Evolutionary conservation across 2,888 invertebrate species (phyloP).

Genomic region (Hydrotaea cyrtoneurina): DNA sequence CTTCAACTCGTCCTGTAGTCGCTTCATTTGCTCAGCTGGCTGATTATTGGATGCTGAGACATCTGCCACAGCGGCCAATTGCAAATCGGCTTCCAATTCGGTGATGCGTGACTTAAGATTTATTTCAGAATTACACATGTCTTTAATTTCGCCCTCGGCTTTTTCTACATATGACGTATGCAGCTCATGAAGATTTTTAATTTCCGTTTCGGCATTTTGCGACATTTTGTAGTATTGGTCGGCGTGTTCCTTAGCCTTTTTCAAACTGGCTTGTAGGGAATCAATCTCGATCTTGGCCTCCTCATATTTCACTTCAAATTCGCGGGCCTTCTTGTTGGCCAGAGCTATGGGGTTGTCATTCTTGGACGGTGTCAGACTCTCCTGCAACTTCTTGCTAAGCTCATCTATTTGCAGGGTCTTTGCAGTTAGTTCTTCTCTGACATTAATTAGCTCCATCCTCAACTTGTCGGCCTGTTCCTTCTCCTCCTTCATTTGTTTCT

Average conservation of each 20-base stretch:
- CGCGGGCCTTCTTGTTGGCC: conserved; percentile 85
- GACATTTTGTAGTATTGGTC: conserved; percentile 93
- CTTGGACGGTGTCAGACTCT: conserved; percentile 83
- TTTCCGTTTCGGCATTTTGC: conserved; percentile 89
- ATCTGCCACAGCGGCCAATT: conserved; percentile 85
- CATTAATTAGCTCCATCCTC: conserved; percentile 72
- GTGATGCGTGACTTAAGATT: conserved; percentile 84
- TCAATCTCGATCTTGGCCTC: conserved; percentile 85
- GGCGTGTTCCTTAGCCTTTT: conserved; percentile 87
- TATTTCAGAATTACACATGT: conserved; percentile 79
- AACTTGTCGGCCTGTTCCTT: conserved; percentile 84
- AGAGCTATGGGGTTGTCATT: conserved; percentile 83
- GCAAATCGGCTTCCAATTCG: conserved; percentile 86
- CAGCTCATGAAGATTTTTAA: conserved; percentile 84
- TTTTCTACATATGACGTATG: conserved; percentile 84
- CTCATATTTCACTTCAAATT: conserved; percentile 85
- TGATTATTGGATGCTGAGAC: conserved; percentile 79
- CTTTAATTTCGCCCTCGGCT: conserved; percentile 83
- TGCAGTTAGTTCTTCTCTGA: conserved; percentile 84
- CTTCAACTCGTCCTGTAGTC: conserved; percentile 85
- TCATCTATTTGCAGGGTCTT: conserved; percentile 87
- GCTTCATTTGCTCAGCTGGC: conserved; percentile 82
- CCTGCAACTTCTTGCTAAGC: conserved; percentile 86
- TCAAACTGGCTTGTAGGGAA: conserved; percentile 87
- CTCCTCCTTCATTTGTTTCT: conserved; percentile 87